Conservation (phyloP, 1,140 invertebrate species). For the Physella acuta region DNA sequence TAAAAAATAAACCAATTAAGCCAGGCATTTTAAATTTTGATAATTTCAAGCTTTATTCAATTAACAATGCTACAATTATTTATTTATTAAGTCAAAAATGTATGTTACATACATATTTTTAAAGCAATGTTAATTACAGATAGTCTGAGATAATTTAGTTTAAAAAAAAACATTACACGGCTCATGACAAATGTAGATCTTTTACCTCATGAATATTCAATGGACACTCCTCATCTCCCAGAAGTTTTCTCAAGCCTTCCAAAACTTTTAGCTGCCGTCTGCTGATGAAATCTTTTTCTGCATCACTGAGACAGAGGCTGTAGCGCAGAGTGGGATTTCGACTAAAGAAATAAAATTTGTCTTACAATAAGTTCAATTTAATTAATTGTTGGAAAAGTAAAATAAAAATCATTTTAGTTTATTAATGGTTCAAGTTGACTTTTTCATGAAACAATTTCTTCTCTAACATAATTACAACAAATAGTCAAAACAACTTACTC, state of each 20-base stretch:
- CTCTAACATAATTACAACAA: no score
- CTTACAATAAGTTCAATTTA: background rate
- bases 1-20: background rate
- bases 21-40: background rate
- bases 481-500: slow-evolving; percentile 48
- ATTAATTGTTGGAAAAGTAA: no score
- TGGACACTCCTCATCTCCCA: slow-evolving; percentile 53
- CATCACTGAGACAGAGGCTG: slow-evolving; percentile 57
- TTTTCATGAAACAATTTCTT: no score
- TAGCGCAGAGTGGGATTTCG: slow-evolving; percentile 50
- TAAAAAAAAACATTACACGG: no score
- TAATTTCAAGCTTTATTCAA: background rate
- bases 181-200: no score
- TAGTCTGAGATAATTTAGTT: no score
- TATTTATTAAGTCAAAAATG: background rate
- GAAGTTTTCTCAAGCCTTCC: slow-evolving; percentile 50
- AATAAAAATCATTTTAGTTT: no score
- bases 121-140: no score
- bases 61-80: background rate
- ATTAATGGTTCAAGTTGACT: no score
- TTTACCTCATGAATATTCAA: slow-evolving; percentile 48
- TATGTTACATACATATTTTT: no score
- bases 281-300: slow-evolving; percentile 59
- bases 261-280: slow-evolving; percentile 49
- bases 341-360: slow-evolving; percentile 29